Base-by-base conservation (phyloP, 2,888 invertebrate species). In the Cephus spinipes region DNA sequence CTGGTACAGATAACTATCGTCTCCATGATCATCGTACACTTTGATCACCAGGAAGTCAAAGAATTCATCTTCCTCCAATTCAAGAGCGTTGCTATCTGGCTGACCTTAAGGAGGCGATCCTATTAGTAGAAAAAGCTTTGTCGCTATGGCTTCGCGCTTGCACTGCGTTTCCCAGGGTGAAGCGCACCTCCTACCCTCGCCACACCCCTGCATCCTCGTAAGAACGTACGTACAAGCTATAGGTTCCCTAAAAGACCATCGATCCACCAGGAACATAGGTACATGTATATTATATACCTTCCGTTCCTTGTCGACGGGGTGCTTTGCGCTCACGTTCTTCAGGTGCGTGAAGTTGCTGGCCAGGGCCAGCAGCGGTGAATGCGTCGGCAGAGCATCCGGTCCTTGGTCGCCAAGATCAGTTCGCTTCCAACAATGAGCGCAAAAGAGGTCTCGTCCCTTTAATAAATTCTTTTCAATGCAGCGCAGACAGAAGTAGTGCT, bases 401-500 rank as follows among this genome's bases (percentile, higher is more conserved):
- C 94, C 94, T 86, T 94, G 93, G 84, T 94, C 95, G 78, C 95
- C 94, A 80, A 95, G 91, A 85, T 95, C 95, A 80, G 95, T 95
- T 83, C 94, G 93, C 91, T 95, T 95, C 95, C 95, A 95, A 92
- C 96, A 96, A 91, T 95, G 95, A 81, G 94, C 93, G 90, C 96
- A 96, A 90, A 94, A 94, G 84, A 95, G 92, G 89, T 95, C 95
- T 87, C 93, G 93, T 79, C 94, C 95, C 89, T 95, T 95, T 89
- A 94, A 93, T 86, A 95, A 92, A 87, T 94, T 94, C 84, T 94
- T 93, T 88, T 95, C 94, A 90, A 95, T 94, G 92, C 96, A 96
- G 89, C 95, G 94, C 91, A 96, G 93, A 91, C 96, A 96, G 92
- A 96, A 96, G 92, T 95, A 95, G 91, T 96, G 96, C 89, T 95